Conservation (phyloP, 2,113 vertebrate species). For the Noturus placidus region DNA sequence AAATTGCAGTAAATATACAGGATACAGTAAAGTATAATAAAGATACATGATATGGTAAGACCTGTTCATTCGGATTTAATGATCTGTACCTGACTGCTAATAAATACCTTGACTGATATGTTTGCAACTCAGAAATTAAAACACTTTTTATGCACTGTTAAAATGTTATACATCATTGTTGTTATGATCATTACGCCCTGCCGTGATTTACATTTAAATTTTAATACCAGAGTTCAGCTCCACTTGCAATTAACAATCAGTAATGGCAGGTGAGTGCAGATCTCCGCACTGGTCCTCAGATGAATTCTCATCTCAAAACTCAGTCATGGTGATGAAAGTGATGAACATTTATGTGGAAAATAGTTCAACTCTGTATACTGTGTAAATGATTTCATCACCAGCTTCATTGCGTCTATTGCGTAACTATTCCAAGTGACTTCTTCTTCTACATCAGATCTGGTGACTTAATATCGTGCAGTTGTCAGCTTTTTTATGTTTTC, state of each 20-base stretch:
- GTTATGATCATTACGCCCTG: neutral
- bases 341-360: neutral
- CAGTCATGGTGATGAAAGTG: neutral
- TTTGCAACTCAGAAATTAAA: neutral
- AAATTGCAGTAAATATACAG: neutral
- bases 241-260: neutral
- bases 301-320: neutral
- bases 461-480: conserved; percentile 61
- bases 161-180: neutral
- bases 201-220: neutral
- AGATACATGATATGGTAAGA: neutral
- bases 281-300: neutral
- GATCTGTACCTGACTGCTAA: neutral
- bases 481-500: conserved; percentile 65
- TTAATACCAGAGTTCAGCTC: neutral
- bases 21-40: neutral
- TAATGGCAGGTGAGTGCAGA: neutral
- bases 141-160: neutral
- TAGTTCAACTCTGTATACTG: neutral
- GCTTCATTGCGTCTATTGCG: neutral
- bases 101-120: neutral
- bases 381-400: neutral
- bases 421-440: neutral
- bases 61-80: neutral
- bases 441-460: conserved; percentile 56